phyloP scores from a whole-genome alignment of 2,888 invertebrate genomes.

The Vannuccia rotundouncinata region DNA sequence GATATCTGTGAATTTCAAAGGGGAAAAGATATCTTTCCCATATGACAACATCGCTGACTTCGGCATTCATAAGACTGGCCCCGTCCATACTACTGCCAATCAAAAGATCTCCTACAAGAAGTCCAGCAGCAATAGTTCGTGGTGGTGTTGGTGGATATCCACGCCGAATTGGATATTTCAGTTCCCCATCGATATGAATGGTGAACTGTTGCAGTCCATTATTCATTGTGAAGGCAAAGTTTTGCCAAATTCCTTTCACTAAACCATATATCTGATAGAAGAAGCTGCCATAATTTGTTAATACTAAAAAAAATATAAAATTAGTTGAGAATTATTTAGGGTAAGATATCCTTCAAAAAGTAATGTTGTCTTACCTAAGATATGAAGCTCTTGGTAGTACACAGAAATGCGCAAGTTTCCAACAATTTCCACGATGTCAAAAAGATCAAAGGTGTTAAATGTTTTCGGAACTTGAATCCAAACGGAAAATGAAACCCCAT shows the following conservation, averaged over 20 bases:
- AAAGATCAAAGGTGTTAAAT: background rate
- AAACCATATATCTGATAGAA: too few relatives aligned
- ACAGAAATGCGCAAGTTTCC: background rate
- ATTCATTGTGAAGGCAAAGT: too few relatives aligned
- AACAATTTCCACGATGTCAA: background rate
- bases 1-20: constrained; percentile 30
- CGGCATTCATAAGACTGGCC: background rate
- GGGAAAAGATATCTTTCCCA: constrained; percentile 34
- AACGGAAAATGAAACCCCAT: background rate
- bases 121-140: background rate
- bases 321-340: too few relatives aligned
- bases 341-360: too few relatives aligned
- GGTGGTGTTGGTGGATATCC: background rate
- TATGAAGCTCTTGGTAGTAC: background rate
- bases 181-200: background rate
- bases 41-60: constrained; percentile 36
- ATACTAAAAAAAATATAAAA: too few relatives aligned
- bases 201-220: too few relatives aligned
- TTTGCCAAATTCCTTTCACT: too few relatives aligned
- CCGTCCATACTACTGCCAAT: constrained; percentile 4
- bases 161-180: background rate
- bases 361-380: background rate
- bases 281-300: too few relatives aligned
- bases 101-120: background rate
- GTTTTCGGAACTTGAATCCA: background rate